These are phyloP conservation scores for Dasypus novemcinctus DNA, from an alignment of 2,113 vertebrate species.

Conservation along the genomic window DNA sequence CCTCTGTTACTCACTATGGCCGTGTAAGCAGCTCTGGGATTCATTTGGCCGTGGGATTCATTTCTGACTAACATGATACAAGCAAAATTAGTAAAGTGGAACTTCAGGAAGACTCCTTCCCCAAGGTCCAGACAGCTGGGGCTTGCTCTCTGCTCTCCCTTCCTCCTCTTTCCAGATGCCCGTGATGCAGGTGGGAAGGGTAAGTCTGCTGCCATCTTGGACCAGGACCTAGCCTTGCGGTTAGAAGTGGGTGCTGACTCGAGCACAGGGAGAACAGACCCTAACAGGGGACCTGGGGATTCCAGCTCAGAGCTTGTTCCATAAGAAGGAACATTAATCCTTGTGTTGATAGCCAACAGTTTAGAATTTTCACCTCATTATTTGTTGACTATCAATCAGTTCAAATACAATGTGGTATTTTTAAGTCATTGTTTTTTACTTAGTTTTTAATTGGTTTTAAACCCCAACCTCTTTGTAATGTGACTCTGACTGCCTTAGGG, in stretches of 20 bases:
- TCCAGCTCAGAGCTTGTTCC: not conserved
- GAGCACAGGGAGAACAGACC: not conserved
- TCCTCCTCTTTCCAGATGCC: not conserved
- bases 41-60: not conserved
- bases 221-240: not conserved
- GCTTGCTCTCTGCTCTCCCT: not conserved
- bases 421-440: not conserved
- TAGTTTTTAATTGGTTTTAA: not conserved
- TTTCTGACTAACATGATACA: not conserved
- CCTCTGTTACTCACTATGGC: not conserved
- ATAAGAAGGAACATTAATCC: not conserved
- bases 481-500: not conserved
- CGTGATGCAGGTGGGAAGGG: not conserved
- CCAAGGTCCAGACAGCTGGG: rapidly evolving
- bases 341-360: not conserved
- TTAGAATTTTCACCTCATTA: not conserved
- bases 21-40: not conserved
- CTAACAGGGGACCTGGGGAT: not conserved
- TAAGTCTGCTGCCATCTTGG: not conserved
- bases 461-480: not conserved
- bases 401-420: not conserved
- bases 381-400: not conserved
- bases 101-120: not conserved
- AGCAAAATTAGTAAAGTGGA: not conserved
- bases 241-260: not conserved